These are phyloP conservation scores for Ceryle rudis DNA, from an alignment of 2,797 vertebrate genomes.

Conservation along the genomic window DNA sequence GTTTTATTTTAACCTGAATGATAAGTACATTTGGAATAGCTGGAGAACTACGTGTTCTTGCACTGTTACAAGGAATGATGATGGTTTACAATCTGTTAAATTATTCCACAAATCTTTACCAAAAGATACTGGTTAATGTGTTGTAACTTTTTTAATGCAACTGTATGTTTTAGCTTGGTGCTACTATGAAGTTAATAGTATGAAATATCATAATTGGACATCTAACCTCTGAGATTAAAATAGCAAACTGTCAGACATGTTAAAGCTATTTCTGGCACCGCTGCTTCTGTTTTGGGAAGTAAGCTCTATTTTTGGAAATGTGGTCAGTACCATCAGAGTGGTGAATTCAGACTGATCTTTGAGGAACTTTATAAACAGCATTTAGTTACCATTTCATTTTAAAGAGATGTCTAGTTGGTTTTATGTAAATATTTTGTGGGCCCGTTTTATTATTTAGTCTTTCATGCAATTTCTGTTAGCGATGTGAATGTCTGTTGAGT, in stretches of 20 bases:
- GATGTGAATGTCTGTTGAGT: not conserved
- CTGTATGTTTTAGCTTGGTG: not conserved
- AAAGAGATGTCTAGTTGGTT: not conserved
- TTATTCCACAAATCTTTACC: not conserved
- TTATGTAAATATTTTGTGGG: not conserved
- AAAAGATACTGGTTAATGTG: not conserved
- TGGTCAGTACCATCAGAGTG: not conserved
- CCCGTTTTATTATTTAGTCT: not conserved
- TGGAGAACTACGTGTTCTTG: not conserved
- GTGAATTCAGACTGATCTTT: not conserved
- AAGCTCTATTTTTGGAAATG: constrained; percentile 17
- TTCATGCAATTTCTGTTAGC: not conserved
- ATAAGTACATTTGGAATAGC: not conserved
- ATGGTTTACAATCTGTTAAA: not conserved
- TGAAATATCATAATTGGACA: not conserved
- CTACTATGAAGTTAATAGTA: not conserved
- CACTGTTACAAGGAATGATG: not conserved
- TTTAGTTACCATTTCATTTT: not conserved
- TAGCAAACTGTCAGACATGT: not conserved
- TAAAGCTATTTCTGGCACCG: constrained; percentile 14
- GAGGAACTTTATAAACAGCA: not conserved
- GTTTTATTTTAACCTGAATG: not conserved
- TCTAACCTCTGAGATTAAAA: constrained; percentile 13
- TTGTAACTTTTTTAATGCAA: not conserved
- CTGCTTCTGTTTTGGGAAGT: constrained; percentile 59